Percentiles rank a stretch among this genome's conserved stretches.
phyloP scores from a whole-genome alignment of 2,797 vertebrate genomes.

The Pseudotriccus pelzelni region DNA sequence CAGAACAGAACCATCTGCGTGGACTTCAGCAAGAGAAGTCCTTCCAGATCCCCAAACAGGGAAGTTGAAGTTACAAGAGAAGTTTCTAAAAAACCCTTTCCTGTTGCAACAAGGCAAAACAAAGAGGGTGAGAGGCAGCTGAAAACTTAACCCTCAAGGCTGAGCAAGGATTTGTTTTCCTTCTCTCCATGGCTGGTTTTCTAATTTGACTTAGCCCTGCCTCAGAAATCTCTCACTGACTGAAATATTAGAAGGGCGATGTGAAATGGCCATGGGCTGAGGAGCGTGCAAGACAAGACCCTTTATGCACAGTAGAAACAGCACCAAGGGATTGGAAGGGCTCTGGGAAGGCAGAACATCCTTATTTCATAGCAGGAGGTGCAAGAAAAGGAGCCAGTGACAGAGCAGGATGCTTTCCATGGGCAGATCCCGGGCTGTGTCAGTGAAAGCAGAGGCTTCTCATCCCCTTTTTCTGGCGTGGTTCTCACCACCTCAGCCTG shows the following conservation, averaged over 20 bases:
- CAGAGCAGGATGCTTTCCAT: not conserved
- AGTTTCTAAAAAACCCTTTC: slow-evolving; percentile 64
- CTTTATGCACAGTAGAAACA: not conserved
- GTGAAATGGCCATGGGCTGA: not conserved
- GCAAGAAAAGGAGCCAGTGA: not conserved
- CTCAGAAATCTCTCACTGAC: not conserved
- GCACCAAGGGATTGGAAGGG: not conserved
- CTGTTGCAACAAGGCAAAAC: slow-evolving; percentile 65
- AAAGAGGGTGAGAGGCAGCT: slow-evolving; percentile 53
- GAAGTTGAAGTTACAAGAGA: slow-evolving; percentile 62
- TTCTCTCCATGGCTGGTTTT: not conserved
- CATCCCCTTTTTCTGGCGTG: not conserved
- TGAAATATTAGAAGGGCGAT: not conserved
- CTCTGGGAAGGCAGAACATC: not conserved
- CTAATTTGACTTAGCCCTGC: not conserved
- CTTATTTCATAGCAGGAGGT: not conserved
- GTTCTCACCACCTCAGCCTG: not conserved
- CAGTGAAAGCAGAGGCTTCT: not conserved
- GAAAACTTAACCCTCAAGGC: slow-evolving; percentile 64
- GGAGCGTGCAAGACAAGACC: not conserved
- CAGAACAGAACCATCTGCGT: not conserved
- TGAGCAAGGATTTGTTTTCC: not conserved
- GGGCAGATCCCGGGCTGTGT: not conserved
- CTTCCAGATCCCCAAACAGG: slow-evolving; percentile 49
- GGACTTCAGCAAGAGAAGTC: not conserved